Percentiles rank a stretch among this genome's conserved stretches.
These are phyloP conservation scores for Chloroclystis v-ata DNA, from an alignment of 2,888 invertebrate species.

Conservation along the genomic window DNA sequence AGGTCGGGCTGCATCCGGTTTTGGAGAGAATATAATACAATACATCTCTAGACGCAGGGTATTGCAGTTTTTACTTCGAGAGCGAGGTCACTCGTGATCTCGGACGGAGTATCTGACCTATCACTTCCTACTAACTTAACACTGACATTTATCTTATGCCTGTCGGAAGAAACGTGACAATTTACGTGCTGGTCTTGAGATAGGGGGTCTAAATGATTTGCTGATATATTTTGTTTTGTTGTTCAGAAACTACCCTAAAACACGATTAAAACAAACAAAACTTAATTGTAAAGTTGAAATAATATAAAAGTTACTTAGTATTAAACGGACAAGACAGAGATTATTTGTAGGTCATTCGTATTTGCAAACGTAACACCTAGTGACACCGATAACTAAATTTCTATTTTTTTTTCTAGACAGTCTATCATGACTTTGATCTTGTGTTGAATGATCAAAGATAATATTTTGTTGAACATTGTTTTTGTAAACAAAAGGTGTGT, in stretches of 20 bases:
- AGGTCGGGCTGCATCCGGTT: constrained; percentile 53
- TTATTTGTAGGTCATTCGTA: constrained; percentile 6
- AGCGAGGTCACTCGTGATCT: constrained; percentile 41
- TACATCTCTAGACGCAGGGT: constrained; percentile 40
- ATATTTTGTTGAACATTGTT: constrained; percentile 19
- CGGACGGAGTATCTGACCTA: constrained; percentile 29
- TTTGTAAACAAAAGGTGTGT: constrained; percentile 20
- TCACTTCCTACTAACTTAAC: constrained; percentile 43
- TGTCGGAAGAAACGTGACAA: constrained; percentile 2
- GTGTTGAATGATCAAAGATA: constrained; percentile 2
- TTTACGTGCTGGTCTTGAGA: constrained; percentile 3
- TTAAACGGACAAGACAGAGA: constrained; percentile 18
- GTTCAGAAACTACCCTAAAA: too few species aligned
- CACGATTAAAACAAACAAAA: too few species aligned
- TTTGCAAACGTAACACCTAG: too few species aligned
- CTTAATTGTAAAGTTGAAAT: too few species aligned
- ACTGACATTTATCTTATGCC: constrained; percentile 8
- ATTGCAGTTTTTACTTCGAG: constrained; percentile 40
- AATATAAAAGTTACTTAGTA: too few species aligned
- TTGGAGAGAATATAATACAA: constrained; percentile 46
- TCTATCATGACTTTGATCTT: neutral
- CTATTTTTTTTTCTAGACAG: neutral
- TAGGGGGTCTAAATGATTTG: too few species aligned
- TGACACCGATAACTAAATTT: neutral
- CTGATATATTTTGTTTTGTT: too few species aligned